These are phyloP conservation scores for Orbicella faveolata DNA, from an alignment of 64 coral and sea anemone species.

Conservation along the genomic window DNA sequence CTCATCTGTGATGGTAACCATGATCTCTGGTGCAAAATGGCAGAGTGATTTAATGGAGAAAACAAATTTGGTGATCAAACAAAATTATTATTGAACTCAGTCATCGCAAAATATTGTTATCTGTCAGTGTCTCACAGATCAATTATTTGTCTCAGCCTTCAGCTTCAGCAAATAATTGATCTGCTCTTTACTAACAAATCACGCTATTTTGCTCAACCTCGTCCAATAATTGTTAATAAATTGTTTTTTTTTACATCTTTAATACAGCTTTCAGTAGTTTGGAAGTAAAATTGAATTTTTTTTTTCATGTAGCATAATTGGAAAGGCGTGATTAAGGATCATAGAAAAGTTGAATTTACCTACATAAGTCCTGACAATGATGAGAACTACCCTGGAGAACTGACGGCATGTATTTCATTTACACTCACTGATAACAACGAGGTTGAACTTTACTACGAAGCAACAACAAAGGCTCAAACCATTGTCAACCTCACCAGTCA, in stretches of 20 bases:
- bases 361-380: conserved; percentile 78
- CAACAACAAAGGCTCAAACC: conserved; percentile 62
- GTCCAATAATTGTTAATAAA: neutral
- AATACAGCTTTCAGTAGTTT: no score
- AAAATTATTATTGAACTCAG: no score
- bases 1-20: no score
- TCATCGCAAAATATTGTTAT: no score
- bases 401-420: conserved; percentile 64
- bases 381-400: conserved; percentile 83
- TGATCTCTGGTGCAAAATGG: no score
- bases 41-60: no score
- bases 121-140: neutral
- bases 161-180: neutral
- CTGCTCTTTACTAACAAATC: neutral
- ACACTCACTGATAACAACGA: conserved; percentile 81
- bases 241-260: no score
- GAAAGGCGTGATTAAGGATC: conserved; percentile 31
- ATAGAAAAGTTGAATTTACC: conserved; percentile 62
- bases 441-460: conserved; percentile 69
- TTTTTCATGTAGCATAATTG: neutral
- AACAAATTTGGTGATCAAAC: no score
- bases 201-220: neutral
- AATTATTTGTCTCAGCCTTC: neutral
- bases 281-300: neutral
- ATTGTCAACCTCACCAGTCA: conserved; percentile 92